Conservation (phyloP, 2,797 vertebrate species). For the Rhinogobio ventralis region DNA sequence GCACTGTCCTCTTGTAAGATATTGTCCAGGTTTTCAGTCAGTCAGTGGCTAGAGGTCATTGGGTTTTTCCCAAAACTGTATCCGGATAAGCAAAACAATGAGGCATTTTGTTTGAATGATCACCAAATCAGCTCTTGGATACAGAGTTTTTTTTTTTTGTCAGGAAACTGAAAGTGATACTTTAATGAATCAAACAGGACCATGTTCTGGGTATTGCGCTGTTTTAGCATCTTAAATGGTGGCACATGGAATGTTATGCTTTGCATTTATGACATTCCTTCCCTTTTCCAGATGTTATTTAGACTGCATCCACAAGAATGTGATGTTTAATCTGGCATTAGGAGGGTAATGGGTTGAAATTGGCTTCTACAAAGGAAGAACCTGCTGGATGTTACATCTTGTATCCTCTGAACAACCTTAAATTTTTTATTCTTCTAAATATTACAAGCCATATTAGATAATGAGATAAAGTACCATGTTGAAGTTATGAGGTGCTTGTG, state of each 20-base stretch:
- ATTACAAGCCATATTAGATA: background rate
- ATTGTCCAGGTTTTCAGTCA: background rate
- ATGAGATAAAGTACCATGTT: background rate
- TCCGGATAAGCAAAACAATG: constrained; percentile 13
- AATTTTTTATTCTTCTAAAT: background rate
- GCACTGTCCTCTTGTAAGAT: background rate
- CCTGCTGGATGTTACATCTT: background rate
- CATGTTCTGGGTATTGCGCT: background rate
- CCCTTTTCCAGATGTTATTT: constrained; percentile 13
- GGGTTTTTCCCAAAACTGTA: background rate
- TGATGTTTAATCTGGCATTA: constrained; percentile 14
- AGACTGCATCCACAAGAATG: constrained; percentile 25
- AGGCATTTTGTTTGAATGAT: background rate
- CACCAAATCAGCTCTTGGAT: constrained; percentile 6
- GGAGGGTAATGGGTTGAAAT: constrained; percentile 17
- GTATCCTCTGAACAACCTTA: background rate
- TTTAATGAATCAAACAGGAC: constrained; percentile 4
- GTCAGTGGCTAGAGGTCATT: background rate
- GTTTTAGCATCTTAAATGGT: background rate
- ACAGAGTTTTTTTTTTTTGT: background rate
- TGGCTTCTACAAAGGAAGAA: background rate
- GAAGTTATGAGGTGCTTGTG: constrained; percentile 1
- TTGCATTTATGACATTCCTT: constrained; percentile 35
- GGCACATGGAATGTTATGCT: constrained; percentile 26
- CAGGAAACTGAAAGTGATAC: constrained; percentile 20